Base-by-base conservation (phyloP, 2,888 invertebrate genomes). In the Branchellion lobata region DNA sequence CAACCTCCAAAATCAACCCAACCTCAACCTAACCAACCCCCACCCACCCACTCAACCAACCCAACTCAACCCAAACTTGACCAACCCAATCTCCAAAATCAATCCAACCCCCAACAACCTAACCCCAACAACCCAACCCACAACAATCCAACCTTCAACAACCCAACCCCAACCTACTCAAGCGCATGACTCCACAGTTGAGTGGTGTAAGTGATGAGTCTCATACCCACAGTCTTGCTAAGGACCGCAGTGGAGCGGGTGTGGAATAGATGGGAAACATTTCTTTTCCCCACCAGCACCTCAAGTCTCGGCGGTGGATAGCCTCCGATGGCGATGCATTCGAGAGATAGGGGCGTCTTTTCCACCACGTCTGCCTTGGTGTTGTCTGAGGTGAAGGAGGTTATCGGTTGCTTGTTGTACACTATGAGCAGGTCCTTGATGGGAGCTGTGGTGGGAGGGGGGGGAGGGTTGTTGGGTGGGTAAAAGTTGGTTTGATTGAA, bases 261-360 rank as follows among this genome's bases (percentile, higher is more conserved):
- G n/a, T 27, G 24, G 73, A 80, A 80, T 31, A 68, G 34, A 29
- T 47, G 27, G 61, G 80, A 75, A 61, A 79, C 53, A 72, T 74
- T 65, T 27, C 33, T 47, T 71, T 65, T 24, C n/a, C 36, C 61
- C 1, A 77, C 36, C 65, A 57, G 27, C 33, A 77, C 31, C 65
- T 33, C 57, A 31, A 77, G 21, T 1, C 24, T 21, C 0, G 77
- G 77, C 1, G 40, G n/a, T 1, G 61, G 77, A 24, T 61, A 77
- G n/a, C 77, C 77, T 34, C 77, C 77, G 57, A 57, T 61, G 65
- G 77, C 61, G 14, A 77, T 77, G 77, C 77, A 77, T 24, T 53
- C 53, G n/a, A 77, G 65, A n/a, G 57, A 34, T 5, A 53, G 18
- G 2, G 77, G 77, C 1, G n/a, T 24, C n/a, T 36, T 33, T 33